Conservation (phyloP, 2,797 vertebrate species). For the Enteromius treurensis region DNA sequence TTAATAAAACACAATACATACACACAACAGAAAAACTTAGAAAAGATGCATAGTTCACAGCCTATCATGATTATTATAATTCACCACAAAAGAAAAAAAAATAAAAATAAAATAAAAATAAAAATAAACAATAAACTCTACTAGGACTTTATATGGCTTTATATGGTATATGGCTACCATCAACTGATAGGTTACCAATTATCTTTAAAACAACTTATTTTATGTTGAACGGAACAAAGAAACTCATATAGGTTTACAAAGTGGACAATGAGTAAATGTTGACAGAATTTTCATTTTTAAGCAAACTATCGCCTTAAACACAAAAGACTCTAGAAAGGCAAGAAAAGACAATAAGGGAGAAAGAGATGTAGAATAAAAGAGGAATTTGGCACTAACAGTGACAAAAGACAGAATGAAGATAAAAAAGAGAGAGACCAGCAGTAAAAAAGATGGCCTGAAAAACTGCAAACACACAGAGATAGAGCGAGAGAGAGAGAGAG, state of each 20-base stretch:
- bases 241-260: neutral
- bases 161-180: neutral
- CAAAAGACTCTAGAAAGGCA: slow-evolving; percentile 43
- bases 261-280: neutral
- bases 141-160: no score
- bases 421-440: slow-evolving; percentile 34
- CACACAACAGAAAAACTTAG: no score
- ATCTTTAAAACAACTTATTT: neutral
- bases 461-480: slow-evolving; percentile 25
- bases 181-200: neutral
- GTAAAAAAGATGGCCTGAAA: slow-evolving; percentile 9
- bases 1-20: no score
- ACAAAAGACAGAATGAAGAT: slow-evolving; percentile 5
- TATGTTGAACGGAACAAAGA: neutral
- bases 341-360: slow-evolving; percentile 56
- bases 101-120: no score
- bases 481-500: slow-evolving; percentile 44
- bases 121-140: no score
- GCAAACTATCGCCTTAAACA: neutral
- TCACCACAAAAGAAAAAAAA: no score
- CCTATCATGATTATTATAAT: no score
- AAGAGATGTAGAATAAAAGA: slow-evolving; percentile 13
- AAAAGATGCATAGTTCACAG: no score
- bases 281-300: neutral
- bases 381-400: neutral